These are phyloP conservation scores for Astreopora myriophthalma DNA, from an alignment of 64 coral and sea anemone genomes.

Conservation along the genomic window DNA sequence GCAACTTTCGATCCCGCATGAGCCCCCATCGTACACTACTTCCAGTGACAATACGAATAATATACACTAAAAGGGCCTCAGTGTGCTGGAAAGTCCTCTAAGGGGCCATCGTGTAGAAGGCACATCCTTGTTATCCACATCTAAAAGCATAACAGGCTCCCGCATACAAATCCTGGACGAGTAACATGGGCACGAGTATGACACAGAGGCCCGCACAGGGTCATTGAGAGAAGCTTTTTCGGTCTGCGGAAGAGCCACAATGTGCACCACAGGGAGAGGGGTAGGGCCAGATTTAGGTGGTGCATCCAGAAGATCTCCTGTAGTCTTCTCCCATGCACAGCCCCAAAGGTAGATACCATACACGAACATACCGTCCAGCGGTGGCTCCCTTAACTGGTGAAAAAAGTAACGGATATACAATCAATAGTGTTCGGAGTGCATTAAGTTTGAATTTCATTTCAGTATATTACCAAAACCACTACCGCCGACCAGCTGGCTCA, in stretches of 20 bases:
- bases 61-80: constrained; percentile 82
- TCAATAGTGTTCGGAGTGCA: too few species aligned
- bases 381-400: constrained; percentile 91
- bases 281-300: constrained; percentile 92
- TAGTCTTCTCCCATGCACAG: constrained; percentile 99
- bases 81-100: constrained; percentile 84
- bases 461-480: too few species aligned
- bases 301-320: constrained; percentile 94
- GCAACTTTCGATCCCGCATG: too few species aligned
- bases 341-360: constrained; percentile 98
- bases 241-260: constrained; percentile 83
- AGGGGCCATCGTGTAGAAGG: constrained; percentile 89
- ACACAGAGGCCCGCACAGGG: constrained; percentile 84
- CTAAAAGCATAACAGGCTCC: constrained; percentile 89
- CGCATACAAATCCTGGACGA: constrained; percentile 84
- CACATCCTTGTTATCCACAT: constrained; percentile 96
- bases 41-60: too few species aligned
- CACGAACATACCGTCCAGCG: constrained; percentile 92
- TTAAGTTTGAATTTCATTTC: too few species aligned
- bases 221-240: constrained; percentile 93
- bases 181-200: constrained; percentile 96
- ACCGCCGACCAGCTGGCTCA: too few species aligned
- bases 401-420: not conserved
- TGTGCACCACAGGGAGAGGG: constrained; percentile 93
- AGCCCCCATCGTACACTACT: too few species aligned